Evolutionary conservation across 2,113 vertebrate genomes (phyloP).

Genomic region (Megaceryle torquata): DNA sequence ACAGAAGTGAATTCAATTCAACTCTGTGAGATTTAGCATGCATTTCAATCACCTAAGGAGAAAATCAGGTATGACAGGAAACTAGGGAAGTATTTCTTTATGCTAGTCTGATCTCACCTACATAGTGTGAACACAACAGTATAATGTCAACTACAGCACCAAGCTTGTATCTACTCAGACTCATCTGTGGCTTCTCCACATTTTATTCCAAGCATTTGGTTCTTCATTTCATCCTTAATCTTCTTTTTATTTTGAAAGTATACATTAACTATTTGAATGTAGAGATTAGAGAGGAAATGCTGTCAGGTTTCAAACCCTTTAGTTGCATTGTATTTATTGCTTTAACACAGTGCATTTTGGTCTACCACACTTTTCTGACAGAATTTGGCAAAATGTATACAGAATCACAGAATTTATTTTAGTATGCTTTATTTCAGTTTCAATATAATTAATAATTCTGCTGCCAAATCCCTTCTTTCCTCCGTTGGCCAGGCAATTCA

Average conservation of each 20-base stretch:
- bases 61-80: background rate
- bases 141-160: background rate
- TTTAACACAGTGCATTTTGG: background rate
- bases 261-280: background rate
- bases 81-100: background rate
- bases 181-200: background rate
- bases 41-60: background rate
- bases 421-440: background rate
- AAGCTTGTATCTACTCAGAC: background rate
- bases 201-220: conserved; percentile 9
- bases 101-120: background rate
- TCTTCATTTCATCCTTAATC: background rate
- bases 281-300: conserved; percentile 17
- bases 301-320: background rate
- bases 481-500: background rate
- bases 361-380: background rate
- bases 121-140: background rate
- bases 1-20: background rate
- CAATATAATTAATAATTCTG: background rate
- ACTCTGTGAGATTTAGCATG: background rate
- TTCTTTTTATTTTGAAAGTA: background rate
- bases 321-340: background rate
- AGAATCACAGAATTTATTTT: background rate
- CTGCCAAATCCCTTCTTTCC: background rate
- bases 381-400: background rate